phyloP scores from a whole-genome alignment of 2,113 vertebrate genomes.

The Baryphthengus martii region DNA sequence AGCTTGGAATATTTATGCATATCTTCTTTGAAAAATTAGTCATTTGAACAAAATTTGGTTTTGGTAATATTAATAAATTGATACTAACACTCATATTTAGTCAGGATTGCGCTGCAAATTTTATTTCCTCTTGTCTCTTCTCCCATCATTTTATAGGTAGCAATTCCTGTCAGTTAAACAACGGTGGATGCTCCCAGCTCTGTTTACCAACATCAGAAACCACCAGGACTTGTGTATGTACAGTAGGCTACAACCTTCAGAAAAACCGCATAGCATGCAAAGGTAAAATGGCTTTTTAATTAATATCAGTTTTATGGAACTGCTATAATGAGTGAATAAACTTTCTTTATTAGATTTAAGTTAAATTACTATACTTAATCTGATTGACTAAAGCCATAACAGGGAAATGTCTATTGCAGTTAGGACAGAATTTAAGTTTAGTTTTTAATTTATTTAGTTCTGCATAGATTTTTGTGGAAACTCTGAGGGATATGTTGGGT shows the following conservation, averaged over 20 bases:
- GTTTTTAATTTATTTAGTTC: background rate
- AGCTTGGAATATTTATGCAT: background rate
- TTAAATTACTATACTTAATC: background rate
- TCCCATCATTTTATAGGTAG: conserved; percentile 70
- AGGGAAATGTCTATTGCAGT: background rate
- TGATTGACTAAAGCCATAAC: background rate
- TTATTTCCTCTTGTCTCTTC: background rate
- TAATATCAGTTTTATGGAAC: background rate
- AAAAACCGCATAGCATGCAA: conserved; percentile 92
- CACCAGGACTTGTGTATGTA: conserved; percentile 92
- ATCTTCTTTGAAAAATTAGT: background rate
- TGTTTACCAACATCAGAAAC: conserved; percentile 94
- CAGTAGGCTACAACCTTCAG: conserved; percentile 90
- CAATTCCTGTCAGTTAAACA: conserved; percentile 92
- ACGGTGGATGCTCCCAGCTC: conserved; percentile 95
- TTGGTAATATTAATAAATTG: background rate
- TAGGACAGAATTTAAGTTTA: background rate
- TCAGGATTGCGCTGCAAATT: background rate
- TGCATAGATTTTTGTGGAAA: background rate
- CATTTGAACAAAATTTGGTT: background rate
- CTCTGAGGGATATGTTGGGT: too few relatives aligned
- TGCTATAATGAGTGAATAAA: background rate
- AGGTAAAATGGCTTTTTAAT: conserved; percentile 68
- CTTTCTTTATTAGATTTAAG: background rate
- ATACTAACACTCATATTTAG: background rate